Base-by-base conservation (phyloP, 2,113 vertebrate species). In the Oenanthe oenanthe region DNA sequence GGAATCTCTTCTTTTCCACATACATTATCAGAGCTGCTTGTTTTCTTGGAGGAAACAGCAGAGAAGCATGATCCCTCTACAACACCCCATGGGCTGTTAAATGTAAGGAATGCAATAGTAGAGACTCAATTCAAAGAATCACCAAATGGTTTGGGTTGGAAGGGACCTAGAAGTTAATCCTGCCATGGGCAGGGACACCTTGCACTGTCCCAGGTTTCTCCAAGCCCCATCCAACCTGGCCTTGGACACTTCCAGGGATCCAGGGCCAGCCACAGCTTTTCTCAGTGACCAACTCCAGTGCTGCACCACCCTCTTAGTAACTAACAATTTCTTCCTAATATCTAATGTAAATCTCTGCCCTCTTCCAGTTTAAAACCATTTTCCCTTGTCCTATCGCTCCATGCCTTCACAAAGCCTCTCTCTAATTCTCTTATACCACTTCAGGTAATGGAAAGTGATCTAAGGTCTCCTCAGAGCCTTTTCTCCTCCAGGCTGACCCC, bases 201-300 rank as follows among this genome's bases (percentile, higher is more conserved):
- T 4, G 10, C 65, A 51, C 32, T 4, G 0, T 3, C 38, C 63
- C 72, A 45, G 32, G 28, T 0, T 58, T 3, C 88, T 77, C 50
- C 57, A 25, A 58, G 28, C 6, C 24, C 51, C 0, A 0, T 34
- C 65, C 63, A 84, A 0, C 32, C 80, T 58, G 58, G 32, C 19
- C 51, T 84, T n/a, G 36, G 66, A 0, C 65, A 34, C 36, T 90
- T 0, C 18, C 51, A 72, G 38, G 38, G 38, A 45, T 25, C 47
- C 38, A 43, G 60, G 51, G 32, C 45, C 43, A 88, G 60, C 32
- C 67, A 16, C 51, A 72, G 31, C 31, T 50, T 0, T 66, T 79
- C 66, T 50, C 40, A 24, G 24, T 38, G 17, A 34, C 13, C 40
- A 48, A 6, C 58, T 54, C 20, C 85, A 57, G 50, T 8, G 17